These are phyloP conservation scores for Tetraodon nigroviridis DNA, from an alignment of 2,113 vertebrate species.

Conservation along the genomic window DNA sequence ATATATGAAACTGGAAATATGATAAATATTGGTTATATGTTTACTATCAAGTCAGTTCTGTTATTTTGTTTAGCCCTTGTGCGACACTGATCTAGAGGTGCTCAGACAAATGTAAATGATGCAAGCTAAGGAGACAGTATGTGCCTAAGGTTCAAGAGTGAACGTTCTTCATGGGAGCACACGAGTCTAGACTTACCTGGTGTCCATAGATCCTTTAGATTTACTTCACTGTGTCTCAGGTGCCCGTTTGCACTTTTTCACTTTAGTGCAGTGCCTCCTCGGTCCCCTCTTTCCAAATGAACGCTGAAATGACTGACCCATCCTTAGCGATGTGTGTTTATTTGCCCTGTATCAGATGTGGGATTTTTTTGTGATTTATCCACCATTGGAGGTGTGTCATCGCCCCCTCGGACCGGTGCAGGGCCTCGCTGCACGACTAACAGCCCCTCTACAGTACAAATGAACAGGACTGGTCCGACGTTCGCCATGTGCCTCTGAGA, in stretches of 20 bases:
- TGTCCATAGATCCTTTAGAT: conserved; percentile 4
- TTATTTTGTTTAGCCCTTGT: conserved; percentile 3
- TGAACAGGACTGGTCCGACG: not conserved
- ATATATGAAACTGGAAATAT: conserved; percentile 1
- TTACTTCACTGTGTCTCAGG: conserved; percentile 17
- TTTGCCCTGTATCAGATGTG: conserved; percentile 1
- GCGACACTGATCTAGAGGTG: conserved; percentile 13
- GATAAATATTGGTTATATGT: conserved; percentile 4
- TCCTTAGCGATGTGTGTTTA: conserved; percentile 10
- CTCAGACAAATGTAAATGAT: not conserved
- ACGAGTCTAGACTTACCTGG: conserved; percentile 12
- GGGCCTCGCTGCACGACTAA: not conserved
- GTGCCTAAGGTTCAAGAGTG: conserved; percentile 40
- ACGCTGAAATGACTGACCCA: not conserved
- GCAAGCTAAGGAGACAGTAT: not conserved
- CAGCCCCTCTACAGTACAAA: not conserved
- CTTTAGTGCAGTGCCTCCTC: conserved; percentile 22
- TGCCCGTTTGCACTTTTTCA: conserved; percentile 21
- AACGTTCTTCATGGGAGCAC: conserved; percentile 17
- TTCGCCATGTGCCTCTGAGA: not conserved
- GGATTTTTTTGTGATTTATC: not conserved
- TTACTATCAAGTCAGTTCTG: conserved; percentile 20
- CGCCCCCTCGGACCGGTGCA: not conserved
- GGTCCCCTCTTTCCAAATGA: not conserved
- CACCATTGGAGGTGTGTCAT: not conserved